Evolutionary conservation across 2,888 invertebrate genomes (phyloP).

Genomic region (Cremastobaeus sp.): DNA sequence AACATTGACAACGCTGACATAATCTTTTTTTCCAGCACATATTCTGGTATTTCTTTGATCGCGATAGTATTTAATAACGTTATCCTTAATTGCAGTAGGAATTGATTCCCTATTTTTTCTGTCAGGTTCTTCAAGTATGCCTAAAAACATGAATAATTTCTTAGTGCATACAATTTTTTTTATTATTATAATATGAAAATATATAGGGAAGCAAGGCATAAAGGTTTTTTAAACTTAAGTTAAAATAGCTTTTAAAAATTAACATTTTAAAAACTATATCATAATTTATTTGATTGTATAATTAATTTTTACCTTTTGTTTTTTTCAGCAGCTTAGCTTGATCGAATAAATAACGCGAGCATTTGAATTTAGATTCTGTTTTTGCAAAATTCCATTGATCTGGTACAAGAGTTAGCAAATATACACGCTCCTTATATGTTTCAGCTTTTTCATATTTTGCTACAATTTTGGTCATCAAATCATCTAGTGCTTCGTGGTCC

Average conservation of each 20-base stretch:
- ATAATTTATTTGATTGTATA: too few relatives aligned
- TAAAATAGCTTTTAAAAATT: too few relatives aligned
- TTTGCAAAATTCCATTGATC: conserved; percentile 6
- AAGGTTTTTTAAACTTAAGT: too few relatives aligned
- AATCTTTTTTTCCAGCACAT: conserved; percentile 6
- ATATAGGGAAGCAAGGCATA: too few relatives aligned
- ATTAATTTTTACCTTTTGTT: conserved; percentile 2
- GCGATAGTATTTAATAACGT: conserved; percentile 7
- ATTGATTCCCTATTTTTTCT: not conserved
- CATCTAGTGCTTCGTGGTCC: conserved; percentile 4
- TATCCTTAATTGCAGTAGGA: not conserved
- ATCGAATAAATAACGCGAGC: conserved; percentile 12
- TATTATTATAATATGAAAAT: too few relatives aligned
- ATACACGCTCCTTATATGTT: not conserved
- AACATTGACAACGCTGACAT: not conserved
- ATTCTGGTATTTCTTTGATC: conserved; percentile 9
- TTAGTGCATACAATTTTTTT: not conserved
- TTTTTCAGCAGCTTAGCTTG: not conserved
- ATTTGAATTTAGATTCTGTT: conserved; percentile 1
- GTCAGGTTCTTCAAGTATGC: conserved; percentile 4
- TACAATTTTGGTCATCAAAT: conserved; percentile 1
- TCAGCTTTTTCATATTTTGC: not conserved
- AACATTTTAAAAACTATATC: too few relatives aligned
- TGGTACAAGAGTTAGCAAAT: conserved; percentile 8
- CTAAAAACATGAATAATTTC: not conserved